phyloP scores from a whole-genome alignment of 1,140 invertebrate genomes.

The Drosophila sulfurigaster region DNA sequence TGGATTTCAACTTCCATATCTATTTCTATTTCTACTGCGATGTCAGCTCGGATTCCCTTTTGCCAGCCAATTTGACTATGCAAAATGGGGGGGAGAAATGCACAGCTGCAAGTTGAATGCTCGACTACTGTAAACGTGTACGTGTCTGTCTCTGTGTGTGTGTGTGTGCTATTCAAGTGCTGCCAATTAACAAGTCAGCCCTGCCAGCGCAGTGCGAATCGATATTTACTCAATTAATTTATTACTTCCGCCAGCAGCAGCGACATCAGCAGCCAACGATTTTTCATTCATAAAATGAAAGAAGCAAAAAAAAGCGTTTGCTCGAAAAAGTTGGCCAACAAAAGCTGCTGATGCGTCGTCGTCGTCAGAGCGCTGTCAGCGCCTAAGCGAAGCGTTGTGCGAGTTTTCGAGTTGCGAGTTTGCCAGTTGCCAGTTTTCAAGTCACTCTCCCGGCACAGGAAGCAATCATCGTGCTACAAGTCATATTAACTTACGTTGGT shows the following conservation, averaged over 20 bases:
- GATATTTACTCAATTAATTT: conserved; percentile 84
- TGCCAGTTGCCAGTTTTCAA: conserved; percentile 20
- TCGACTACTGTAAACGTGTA: conserved; percentile 5
- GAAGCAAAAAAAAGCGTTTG: conserved; percentile 2
- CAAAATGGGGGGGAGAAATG: conserved; percentile 57
- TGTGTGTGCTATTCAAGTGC: conserved; percentile 61
- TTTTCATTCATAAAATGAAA: conserved; percentile 71
- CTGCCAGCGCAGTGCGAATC: conserved; percentile 60
- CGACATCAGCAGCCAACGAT: conserved; percentile 52
- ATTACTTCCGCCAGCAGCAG: conserved; percentile 70
- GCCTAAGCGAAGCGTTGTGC: conserved; percentile 51
- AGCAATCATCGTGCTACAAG: conserved; percentile 82
- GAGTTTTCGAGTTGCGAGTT: conserved; percentile 8
- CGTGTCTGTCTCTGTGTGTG: conserved; percentile 11
- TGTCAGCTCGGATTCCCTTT: not conserved
- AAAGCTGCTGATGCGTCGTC: conserved; percentile 68
- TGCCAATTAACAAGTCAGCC: conserved; percentile 74
- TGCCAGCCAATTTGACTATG: conserved; percentile 72
- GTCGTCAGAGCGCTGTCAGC: conserved; percentile 55
- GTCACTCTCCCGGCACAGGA: conserved; percentile 61
- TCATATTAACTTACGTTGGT: conserved; percentile 78
- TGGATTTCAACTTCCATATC: conserved; percentile 8
- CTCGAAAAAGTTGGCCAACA: conserved; percentile 49
- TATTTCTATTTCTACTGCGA: not conserved
- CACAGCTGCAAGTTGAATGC: conserved; percentile 43